Evolutionary conservation across 2,797 vertebrate genomes (phyloP).

Genomic region (Chaunax sp.): DNA sequence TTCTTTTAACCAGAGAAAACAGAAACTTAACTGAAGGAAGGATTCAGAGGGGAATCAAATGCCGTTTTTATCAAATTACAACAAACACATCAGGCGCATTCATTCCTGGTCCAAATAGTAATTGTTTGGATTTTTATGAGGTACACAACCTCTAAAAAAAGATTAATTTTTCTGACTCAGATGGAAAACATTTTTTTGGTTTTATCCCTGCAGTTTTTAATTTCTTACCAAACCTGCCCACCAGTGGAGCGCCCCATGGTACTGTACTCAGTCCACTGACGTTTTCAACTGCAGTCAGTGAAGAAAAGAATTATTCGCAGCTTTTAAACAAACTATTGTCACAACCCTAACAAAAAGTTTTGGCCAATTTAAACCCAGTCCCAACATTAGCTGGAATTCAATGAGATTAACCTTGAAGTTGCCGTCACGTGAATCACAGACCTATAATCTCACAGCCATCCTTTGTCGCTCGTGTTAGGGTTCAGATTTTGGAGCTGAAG

Average conservation of each 20-base stretch:
- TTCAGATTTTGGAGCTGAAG: constrained; percentile 66
- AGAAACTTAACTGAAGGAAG: constrained; percentile 5
- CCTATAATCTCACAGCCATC: not conserved
- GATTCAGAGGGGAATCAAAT: constrained; percentile 11
- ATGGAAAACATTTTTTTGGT: constrained; percentile 18
- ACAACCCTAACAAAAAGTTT: not conserved
- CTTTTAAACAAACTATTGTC: constrained; percentile 11
- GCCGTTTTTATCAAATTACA: constrained; percentile 16
- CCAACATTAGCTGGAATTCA: not conserved
- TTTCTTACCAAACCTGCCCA: not conserved
- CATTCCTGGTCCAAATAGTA: not conserved
- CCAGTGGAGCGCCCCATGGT: constrained; percentile 23
- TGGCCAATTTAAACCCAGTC: constrained; percentile 4
- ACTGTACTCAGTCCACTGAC: constrained; percentile 11
- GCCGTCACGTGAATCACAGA: constrained; percentile 2
- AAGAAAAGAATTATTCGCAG: not conserved
- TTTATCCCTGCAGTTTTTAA: constrained; percentile 19
- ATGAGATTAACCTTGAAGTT: constrained; percentile 3
- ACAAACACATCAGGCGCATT: not conserved
- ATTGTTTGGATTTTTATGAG: not conserved
- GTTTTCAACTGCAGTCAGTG: constrained; percentile 14
- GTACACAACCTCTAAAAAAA: constrained; percentile 5
- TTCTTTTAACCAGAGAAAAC: constrained; percentile 47
- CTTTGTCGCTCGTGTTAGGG: not conserved
- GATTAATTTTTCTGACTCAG: constrained; percentile 15